Evolutionary conservation across 2,113 vertebrate species (phyloP), one percentile per base, ranked within the genome.

Genomic region (Tyrannus savana): DNA sequence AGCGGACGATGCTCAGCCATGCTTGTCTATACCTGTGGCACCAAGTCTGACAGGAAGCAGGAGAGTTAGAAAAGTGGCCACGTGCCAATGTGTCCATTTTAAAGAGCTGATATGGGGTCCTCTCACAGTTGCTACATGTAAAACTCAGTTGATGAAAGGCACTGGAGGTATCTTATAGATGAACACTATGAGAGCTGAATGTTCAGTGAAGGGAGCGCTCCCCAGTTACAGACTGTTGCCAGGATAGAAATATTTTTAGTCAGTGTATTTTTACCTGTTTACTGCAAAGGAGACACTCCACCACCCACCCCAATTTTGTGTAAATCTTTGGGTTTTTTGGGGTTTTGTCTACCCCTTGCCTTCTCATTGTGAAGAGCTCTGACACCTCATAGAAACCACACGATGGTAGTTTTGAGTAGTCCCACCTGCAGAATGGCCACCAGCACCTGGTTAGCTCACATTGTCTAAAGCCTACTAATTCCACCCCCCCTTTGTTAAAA

Each of bases 1-100:
- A 1, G 0, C 1, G 0, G 39, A 10, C 0, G 0, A 41, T 1
- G 1, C 31, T 76, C 2, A 1, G 8, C 27, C 35, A 2, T 44
- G 21, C 19, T 62, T 73, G 42, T 35, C 79, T 37, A 0, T 35
- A 42, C 37, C n/a, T 1, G 2, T 42, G 69, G 49, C 47, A 62
- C 30, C 9, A 31, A 35, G 28, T 33, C 21, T 62, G 46, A 19
- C 14, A 84, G 35, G 39, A 82, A 47, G 35, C 27, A 44, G 31
- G 71, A 73, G n/a, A 44, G 24, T 42, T 42, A 22, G 25, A 52
- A 35, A 62, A 28, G 46, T 23, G 49, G 37, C 37, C 49, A 46
- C 19, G 8, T 66, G 42, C 58, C 18, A 37, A 9, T 30, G 14
- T 19, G 21, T 39, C 16, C 8, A 31, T 72, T 76, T 67, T 82